Percentiles rank a stretch among this genome's conserved stretches.
phyloP scores from a whole-genome alignment of 2,888 invertebrate genomes.

The Myopa tessellatipennis region DNA sequence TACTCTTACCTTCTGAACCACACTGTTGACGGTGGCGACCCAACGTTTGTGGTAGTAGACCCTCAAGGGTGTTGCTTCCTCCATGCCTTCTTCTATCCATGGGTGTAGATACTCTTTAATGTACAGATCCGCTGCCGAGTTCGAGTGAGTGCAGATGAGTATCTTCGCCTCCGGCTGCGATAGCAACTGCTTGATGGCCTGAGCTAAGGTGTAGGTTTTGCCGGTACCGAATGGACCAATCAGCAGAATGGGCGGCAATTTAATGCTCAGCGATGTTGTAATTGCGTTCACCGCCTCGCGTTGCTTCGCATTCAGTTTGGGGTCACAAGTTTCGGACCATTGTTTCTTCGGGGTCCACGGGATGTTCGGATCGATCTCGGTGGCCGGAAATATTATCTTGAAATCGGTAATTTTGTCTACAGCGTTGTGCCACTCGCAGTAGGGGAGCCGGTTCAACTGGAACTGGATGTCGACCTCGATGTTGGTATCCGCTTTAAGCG shows the following conservation, averaged over 20 bases:
- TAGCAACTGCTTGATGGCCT: conserved; percentile 77
- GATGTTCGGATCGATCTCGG: conserved; percentile 73
- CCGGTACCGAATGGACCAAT: conserved; percentile 89
- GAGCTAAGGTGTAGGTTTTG: conserved; percentile 85
- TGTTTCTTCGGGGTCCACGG: conserved; percentile 78
- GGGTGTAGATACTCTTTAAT: conserved; percentile 86
- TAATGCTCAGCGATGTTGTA: conserved; percentile 74
- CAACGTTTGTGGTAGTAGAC: conserved; percentile 85
- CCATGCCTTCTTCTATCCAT: conserved; percentile 76
- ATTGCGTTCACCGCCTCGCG: conserved; percentile 83
- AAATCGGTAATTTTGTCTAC: conserved; percentile 81
- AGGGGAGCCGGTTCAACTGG: conserved; percentile 81
- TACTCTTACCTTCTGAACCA: conserved; percentile 73
- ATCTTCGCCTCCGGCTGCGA: conserved; percentile 76
- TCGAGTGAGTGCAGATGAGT: conserved; percentile 87
- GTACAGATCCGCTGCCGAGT: conserved; percentile 87
- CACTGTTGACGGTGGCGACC: conserved; percentile 80
- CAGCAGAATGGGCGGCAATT: conserved; percentile 78
- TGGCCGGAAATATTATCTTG: conserved; percentile 79
- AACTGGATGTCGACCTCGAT: conserved; percentile 82
- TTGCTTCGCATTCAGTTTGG: conserved; percentile 80
- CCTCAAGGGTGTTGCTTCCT: conserved; percentile 77
- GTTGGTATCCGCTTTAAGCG: conserved; percentile 74
- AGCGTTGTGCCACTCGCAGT: conserved; percentile 87
- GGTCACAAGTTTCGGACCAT: conserved; percentile 75